Base-by-base conservation (phyloP, 2,888 invertebrate genomes). In the Meiosimyza platycephala region DNA sequence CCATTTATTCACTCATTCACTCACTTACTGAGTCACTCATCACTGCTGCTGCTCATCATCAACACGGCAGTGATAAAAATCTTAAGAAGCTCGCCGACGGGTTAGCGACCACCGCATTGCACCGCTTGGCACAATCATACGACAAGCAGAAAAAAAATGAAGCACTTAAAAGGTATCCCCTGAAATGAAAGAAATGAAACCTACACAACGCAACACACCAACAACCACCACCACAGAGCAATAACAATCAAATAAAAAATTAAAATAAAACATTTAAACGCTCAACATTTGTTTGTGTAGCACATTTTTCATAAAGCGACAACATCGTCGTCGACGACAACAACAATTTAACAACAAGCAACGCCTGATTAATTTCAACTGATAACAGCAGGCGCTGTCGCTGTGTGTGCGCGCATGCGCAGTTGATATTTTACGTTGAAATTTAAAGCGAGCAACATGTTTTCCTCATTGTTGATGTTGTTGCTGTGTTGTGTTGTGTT, bases 51-150 rank as follows among this genome's bases (percentile, higher is more conserved):
- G 40, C 40, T 40, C 4, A 3, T 40, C 40, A 52, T 62, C 47
- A 47, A 15, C 50, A 28, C 50, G 18, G 12, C 64, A 16, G 18
- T 63, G 70, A 70, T 62, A 70, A 70, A n/a, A 52, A 70, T 70
- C 70, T 52, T 70, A 70, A 70, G 70, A 70, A 70, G 70, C 62
- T 54, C 15, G 70, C 70, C 70, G 70, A 33, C 62, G 16, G 40
- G 48, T 18, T 28, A 28, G 28, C 69, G 60, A 47, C 67, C 57
- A 47, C 15, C 67, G 47, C 55, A 16, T 18, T n/a, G 54, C 18
- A 18, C 18, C 18, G 54, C 18, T 9, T 54, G 9, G n/a, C 54
- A 16, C 1, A 7, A 16, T 1, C 16, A 12, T 18, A 12, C 40
- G 1, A 6, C 40, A 40, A 40, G 9, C 5, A 9, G 9, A 40